Conservation (phyloP, 1,140 invertebrate species). For the Heliothis subflexa region DNA sequence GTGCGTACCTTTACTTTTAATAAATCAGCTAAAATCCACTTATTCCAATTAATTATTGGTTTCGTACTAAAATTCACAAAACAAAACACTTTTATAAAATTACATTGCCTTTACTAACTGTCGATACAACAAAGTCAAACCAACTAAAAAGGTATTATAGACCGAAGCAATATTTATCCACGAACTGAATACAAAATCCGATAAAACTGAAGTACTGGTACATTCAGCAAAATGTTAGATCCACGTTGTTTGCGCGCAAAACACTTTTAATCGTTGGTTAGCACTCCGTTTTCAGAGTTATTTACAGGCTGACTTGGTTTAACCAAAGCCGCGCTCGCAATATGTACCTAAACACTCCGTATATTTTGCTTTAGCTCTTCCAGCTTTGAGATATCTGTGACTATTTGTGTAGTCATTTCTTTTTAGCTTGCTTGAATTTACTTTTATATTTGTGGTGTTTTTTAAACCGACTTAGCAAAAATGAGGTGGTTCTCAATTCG, state of each 20-base stretch:
- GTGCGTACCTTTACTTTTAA: too few species aligned
- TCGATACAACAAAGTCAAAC: too few species aligned
- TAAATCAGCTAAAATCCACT: too few species aligned
- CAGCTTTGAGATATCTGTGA: not conserved
- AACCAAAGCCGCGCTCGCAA: not conserved
- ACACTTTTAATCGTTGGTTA: slow-evolving; percentile 22
- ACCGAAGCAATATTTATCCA: not conserved
- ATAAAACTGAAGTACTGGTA: not conserved
- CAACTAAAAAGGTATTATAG: too few species aligned
- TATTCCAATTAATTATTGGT: too few species aligned
- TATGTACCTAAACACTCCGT: slow-evolving; percentile 10
- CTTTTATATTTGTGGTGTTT: too few species aligned
- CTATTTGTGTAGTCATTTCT: slow-evolving; percentile 7
- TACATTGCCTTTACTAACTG: too few species aligned
- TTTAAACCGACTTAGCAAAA: too few species aligned
- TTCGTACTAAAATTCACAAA: too few species aligned
- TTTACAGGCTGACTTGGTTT: not conserved
- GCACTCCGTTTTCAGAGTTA: not conserved
- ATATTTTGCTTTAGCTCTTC: not conserved
- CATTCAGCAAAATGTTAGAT: not conserved
- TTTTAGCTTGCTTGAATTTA: not conserved
- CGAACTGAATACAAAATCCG: not conserved
- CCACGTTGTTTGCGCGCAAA: not conserved
- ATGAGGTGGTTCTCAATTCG: too few species aligned
- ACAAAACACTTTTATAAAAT: too few species aligned